Conservation (phyloP, 1,140 invertebrate genomes). For the Lanistes nyassanus region DNA sequence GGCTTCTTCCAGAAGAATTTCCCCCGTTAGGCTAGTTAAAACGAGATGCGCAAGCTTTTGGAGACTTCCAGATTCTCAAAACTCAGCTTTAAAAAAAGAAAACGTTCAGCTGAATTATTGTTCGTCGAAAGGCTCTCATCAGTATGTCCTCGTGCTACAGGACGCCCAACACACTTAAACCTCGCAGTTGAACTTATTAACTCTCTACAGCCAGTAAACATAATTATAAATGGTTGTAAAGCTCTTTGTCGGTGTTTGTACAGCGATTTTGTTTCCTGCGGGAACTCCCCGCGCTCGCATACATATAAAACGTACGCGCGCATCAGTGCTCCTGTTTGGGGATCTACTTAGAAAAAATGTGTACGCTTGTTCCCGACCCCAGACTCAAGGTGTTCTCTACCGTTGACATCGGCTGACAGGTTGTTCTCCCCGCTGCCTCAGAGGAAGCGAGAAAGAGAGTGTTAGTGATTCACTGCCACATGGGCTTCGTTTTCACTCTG, state of each 20-base stretch:
- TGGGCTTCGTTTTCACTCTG: no score
- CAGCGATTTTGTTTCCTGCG: not conserved
- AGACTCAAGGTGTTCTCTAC: not conserved
- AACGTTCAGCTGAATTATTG: not conserved
- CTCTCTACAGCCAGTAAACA: no score
- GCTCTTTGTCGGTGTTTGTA: no score
- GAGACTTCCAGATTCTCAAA: not conserved
- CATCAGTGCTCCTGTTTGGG: no score
- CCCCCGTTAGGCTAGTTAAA: no score
- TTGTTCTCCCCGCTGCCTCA: not conserved
- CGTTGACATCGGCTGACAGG: not conserved
- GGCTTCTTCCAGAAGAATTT: not conserved
- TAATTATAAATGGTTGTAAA: no score
- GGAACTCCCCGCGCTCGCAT: not conserved
- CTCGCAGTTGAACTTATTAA: no score
- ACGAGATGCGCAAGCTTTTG: not conserved
- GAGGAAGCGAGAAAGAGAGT: slow-evolving; percentile 1
- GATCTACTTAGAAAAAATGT: no score
- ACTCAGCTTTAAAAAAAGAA: not conserved
- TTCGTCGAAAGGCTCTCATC: not conserved
- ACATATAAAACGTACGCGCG: no score
- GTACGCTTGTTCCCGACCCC: no score
- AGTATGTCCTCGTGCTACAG: no score
- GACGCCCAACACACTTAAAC: no score
- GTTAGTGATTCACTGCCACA: not conserved